Base-by-base conservation (phyloP, 2,888 invertebrate genomes). In the Heteropelma amictum region DNA sequence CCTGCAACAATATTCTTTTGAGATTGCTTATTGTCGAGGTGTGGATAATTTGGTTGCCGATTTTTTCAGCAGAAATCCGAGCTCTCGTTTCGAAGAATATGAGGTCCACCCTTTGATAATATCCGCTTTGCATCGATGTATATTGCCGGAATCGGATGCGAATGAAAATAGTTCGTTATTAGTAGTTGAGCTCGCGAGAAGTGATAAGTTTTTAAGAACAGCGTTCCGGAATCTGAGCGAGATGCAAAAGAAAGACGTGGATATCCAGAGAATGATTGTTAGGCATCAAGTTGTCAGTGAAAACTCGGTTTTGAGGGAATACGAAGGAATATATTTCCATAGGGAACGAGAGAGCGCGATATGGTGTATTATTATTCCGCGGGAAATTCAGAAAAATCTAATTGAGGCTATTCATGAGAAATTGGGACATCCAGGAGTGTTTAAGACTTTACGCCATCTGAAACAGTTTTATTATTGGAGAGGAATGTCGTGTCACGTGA, bases 401-500 rank as follows among this genome's bases (percentile, higher is more conserved):
- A 12, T 67, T 10, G 38, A 7, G 10, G 23, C 21, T 4, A 14
- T 56, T 8, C 76, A 76, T 26, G 67, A 54, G 49, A 40, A 49
- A 35, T 12, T 68, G 12, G 69, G 74, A 5, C 76, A 76, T 40
- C 61, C 53, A 2, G 69, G 68, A 1, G 19, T 45, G 5, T 49
- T 75, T 35, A 63, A 75, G 10, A 35, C 35, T 35, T 10, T 35
- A 8, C n/a, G 35, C 1, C 4, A 35, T 10, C n/a, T 35, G n/a
- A 35, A 35, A 10, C 10, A 35, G n/a, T 38, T 38, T 14, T 38
- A 38, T 12, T 38, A 38, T 12, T 38, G 38, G 38, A 38, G 14
- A 0, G 12, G n/a, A 14, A 38, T 38, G 38, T n/a, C 38, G 12
- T 5, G 14, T 12, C 38, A 38, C 12, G 38, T 14, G 81, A 82